Evolutionary conservation across 2,113 vertebrate genomes (phyloP), one percentile per base, ranked within the genome.

Genomic region (Smithornis capensis): DNA sequence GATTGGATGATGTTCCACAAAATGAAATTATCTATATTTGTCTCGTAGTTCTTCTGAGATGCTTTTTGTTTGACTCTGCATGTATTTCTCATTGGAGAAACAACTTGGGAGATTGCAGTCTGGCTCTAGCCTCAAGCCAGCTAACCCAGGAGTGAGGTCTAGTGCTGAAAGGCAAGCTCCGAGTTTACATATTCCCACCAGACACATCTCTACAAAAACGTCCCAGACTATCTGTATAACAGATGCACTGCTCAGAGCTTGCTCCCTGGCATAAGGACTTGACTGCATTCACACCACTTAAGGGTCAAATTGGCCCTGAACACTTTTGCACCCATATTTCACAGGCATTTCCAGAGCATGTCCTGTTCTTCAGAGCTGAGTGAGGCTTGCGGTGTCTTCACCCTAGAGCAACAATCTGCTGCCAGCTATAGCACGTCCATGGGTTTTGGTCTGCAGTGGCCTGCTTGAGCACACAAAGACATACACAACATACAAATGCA

Each of bases 21-120:
- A 92, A 80, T 70, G 47, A 93, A 93, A 94, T 92, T 90, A 93
- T 83, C 83, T 97, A 83, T 94, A 86, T 77, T 96, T 94, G 85
- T 83, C 83, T 85, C 37, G 56, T 71, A 93, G 80, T 96, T 93
- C 82, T 96, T 90, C 79, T 2, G 2, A 95, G 85, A 93, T 77
- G 59, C 40, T 89, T 95, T 97, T 73, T 90, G 79, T 75, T 94
- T 93, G 93, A 88, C 78, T 95, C 89, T 95, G 90, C 93, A 90
- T 90, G 70, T 95, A 94, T 53, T 95, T 71, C 64, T 96, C 92
- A 81, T 92, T 93, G 92, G 94, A 89, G 64, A 86, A 96, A 96
- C 93, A 95, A 89, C 80, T 90, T 24, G 27, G 60, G 83, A 28
- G 37, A 89, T 63, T 81, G 80, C 76, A 89, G 76, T 76, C 92